Evolutionary conservation across 2,797 vertebrate species (phyloP), one percentile per base, ranked within the genome.

Genomic region (Molossus molossus): DNA sequence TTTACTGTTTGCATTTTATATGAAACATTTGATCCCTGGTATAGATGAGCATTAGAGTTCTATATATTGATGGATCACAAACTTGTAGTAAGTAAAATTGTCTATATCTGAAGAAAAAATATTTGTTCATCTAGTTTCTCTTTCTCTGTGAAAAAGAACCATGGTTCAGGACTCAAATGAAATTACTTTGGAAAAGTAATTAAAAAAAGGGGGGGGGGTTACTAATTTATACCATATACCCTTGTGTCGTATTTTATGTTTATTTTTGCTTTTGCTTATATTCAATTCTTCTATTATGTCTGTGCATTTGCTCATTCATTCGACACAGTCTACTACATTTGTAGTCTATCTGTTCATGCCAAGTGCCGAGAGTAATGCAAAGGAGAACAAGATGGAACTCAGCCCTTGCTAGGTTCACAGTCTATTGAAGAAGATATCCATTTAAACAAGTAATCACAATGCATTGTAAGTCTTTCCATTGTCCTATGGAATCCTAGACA

Each of bases 171-270:
- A 73, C 25, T 85, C 13, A 81, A 85, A 53, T 83, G 25, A 94
- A 94, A 53, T 87, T 92, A 81, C 33, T 91, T 85, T n/a, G 29
- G 25, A 81, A 80, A 95, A 76, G 65, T 37, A 1, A 37, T 55
- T 81, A 25, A 55, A 70, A 90, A 80, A 85, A 48, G 27, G 14
- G 23, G 23, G 77, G 23, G 23, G 23, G 77, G 23, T 17, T 55
- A 37, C 21, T 95, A 57, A 87, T 60, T 94, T 72, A 40, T 62
- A 79, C 3, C 13, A 9, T 88, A 72, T 10, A 5, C 2, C 55
- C 27, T 79, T 89, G 23, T 84, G 33, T 90, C n/a, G 53, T 50
- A 77, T 82, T 69, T 85, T 7, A 45, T 80, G 12, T 9, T 53
- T 21, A 72, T 90, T 90, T 50, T 9, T 87, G 53, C 9, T 84